Percentiles rank a stretch among this genome's conserved stretches.
Evolutionary conservation across 2,797 vertebrate genomes (phyloP).

Genomic region (Peromyscus eremicus): DNA sequence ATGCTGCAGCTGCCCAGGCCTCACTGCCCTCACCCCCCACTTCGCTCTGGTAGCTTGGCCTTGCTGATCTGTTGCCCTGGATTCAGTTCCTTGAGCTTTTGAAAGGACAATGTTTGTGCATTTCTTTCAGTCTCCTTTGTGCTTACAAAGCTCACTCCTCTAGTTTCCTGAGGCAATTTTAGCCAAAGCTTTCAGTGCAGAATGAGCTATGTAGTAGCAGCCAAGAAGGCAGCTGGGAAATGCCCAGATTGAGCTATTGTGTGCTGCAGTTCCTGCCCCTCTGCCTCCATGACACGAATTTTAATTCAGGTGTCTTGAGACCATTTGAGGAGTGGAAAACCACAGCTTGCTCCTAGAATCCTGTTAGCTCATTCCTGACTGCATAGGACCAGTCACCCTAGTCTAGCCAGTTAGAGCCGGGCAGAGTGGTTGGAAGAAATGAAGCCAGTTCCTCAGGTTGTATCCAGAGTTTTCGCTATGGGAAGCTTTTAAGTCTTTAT

Average conservation of each 20-base stretch:
- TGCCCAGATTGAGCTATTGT: conserved; percentile 11
- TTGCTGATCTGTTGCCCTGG: background rate
- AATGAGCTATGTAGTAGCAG: background rate
- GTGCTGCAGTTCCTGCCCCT: background rate
- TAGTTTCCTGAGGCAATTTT: background rate
- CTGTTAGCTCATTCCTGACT: background rate
- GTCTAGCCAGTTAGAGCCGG: background rate
- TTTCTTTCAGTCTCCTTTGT: conserved; percentile 23
- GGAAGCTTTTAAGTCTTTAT: background rate
- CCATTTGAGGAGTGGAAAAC: background rate
- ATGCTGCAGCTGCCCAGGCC: background rate
- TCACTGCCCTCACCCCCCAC: background rate
- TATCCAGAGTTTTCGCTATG: conserved; percentile 15
- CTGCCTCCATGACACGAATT: background rate
- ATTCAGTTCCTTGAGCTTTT: background rate
- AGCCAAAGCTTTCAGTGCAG: background rate
- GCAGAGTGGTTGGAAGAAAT: background rate
- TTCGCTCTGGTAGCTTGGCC: background rate
- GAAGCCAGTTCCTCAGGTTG: background rate
- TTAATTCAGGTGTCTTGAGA: background rate
- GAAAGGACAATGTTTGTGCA: background rate
- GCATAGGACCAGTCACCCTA: background rate
- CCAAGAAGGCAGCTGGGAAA: conserved; percentile 49
- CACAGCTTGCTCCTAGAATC: background rate
- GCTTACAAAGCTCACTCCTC: background rate